These are phyloP conservation scores for Eulemur rufifrons DNA, from an alignment of 2,113 vertebrate genomes.

Conservation along the genomic window DNA sequence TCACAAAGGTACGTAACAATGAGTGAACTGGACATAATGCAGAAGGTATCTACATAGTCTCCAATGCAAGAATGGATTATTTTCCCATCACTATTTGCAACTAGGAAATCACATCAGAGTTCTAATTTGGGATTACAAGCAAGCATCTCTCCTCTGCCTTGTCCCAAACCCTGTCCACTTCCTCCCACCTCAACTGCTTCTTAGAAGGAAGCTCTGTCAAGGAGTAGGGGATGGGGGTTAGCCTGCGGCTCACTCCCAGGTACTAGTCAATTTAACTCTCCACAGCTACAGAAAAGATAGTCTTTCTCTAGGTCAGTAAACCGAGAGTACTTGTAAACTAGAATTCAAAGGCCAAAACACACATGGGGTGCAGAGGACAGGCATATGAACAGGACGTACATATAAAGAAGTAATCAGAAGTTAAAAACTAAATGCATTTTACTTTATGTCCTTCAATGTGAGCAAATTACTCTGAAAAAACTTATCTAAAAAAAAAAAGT, in stretches of 20 bases:
- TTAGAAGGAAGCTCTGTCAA: background rate
- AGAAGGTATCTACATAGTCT: background rate
- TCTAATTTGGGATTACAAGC: background rate
- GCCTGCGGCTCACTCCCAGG: background rate
- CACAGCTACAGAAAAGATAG: background rate
- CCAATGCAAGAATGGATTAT: background rate
- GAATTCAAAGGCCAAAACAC: background rate
- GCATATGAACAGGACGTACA: background rate
- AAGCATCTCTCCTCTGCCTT: background rate
- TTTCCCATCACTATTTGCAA: background rate
- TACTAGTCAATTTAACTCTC: background rate
- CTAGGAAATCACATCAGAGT: background rate
- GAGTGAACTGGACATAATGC: background rate
- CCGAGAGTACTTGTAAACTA: background rate
- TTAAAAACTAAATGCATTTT: background rate
- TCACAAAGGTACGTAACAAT: no score
- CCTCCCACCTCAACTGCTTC: background rate
- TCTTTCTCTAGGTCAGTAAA: background rate
- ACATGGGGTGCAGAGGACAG: background rate
- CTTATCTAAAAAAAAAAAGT: background rate
- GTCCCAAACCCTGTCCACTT: background rate
- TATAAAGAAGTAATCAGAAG: background rate
- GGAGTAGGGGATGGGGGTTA: background rate
- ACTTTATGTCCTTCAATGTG: background rate
- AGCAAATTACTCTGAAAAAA: background rate